These are phyloP conservation scores for Xiphydria camelus DNA, from an alignment of 2,888 invertebrate species.

Conservation along the genomic window DNA sequence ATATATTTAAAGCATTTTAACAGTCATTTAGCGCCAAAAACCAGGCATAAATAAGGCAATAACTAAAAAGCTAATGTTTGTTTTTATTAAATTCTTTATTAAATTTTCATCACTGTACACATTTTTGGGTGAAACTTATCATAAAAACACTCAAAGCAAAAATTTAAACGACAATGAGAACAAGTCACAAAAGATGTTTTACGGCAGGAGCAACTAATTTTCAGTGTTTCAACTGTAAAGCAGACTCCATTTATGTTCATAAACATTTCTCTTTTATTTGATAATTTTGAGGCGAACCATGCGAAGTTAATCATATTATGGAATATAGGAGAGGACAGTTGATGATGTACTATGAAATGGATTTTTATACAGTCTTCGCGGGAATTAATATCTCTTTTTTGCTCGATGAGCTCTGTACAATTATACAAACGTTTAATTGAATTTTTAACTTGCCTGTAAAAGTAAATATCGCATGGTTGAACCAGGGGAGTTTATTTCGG, in stretches of 20 bases:
- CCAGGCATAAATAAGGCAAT: too few species aligned
- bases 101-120: too few species aligned
- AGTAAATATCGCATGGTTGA: conserved; percentile 27
- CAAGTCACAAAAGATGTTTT: neutral
- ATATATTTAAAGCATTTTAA: too few species aligned
- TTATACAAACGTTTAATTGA: conserved; percentile 20
- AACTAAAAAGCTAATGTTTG: too few species aligned
- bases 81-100: too few species aligned
- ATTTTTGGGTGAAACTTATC: neutral
- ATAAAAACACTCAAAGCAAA: neutral
- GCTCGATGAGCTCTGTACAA: conserved; percentile 12
- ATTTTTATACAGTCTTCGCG: conserved; percentile 22
- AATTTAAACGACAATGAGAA: neutral
- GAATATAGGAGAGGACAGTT: conserved; percentile 15
- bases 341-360: conserved; percentile 19
- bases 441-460: conserved; percentile 24
- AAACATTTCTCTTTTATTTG: neutral
- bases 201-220: neutral
- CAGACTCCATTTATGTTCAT: neutral
- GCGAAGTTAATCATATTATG: conserved; percentile 14
- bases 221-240: neutral
- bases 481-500: conserved; percentile 25
- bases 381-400: conserved; percentile 10
- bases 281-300: conserved; percentile 10
- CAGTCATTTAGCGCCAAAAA: too few species aligned